phyloP scores from a whole-genome alignment of 2,797 vertebrate species.

The Nannoperca obscura region DNA sequence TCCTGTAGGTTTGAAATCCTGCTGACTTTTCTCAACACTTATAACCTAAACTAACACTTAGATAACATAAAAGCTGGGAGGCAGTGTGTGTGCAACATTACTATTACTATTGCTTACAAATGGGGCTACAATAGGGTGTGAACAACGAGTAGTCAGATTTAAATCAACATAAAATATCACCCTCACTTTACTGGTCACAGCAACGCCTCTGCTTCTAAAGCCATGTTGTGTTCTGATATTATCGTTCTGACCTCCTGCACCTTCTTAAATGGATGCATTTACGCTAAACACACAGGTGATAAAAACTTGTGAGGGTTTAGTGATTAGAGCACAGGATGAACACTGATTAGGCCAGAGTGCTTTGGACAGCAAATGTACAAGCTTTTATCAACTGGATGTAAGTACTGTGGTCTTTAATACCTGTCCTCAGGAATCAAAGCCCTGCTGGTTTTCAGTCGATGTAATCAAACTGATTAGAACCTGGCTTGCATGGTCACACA shows the following conservation, averaged over 20 bases:
- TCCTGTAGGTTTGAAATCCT: neutral
- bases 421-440: neutral
- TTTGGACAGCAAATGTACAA: neutral
- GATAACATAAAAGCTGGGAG: neutral
- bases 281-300: neutral
- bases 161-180: neutral
- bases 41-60: neutral
- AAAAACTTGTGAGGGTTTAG: neutral
- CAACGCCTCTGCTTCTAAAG: neutral
- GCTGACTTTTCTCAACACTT: neutral
- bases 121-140: neutral
- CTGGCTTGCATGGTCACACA: neutral
- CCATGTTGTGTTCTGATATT: neutral
- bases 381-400: neutral
- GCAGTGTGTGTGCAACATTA: neutral
- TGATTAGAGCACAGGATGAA: neutral
- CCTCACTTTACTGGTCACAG: neutral
- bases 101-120: neutral
- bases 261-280: neutral
- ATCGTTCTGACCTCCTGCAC: neutral
- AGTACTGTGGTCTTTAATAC: conserved; percentile 1
- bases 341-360: neutral
- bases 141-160: neutral
- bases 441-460: neutral
- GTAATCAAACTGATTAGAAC: conserved; percentile 11